Evolutionary conservation across 2,797 vertebrate genomes (phyloP), one percentile per base, ranked within the genome.

Genomic region (Gobionotothen gibberifrons): DNA sequence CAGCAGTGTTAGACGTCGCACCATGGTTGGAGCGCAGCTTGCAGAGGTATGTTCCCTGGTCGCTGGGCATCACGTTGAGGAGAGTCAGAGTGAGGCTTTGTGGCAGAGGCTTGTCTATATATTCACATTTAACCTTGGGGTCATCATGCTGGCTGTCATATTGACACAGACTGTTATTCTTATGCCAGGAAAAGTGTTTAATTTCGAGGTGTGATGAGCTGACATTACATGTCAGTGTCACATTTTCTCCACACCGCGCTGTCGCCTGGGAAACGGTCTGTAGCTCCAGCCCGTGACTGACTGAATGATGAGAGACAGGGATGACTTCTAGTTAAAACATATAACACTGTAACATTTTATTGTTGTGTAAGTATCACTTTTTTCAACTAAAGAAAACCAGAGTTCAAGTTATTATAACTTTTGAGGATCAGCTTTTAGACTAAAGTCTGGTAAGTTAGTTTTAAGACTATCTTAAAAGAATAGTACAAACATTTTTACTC

Each of bases 1-100:
- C 0, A 11, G 77, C 77, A 0, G 0, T 5, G 0, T 0, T 1
- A 0, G 0, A 0, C 0, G 0, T 0, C 0, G 0, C 0, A 22
- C 69, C 88, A 0, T 0, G 0, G 0, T 0, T 22, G 17, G 83
- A 68, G 15, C 0, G 47, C 0, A 93, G 9, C 22, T 90, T 92
- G 74, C 93, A 93, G 51, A 60, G 1, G 65, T 92, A 93, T 0
- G 3, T 2, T 5, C 87, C 87, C 13, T 49, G 1, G 19, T 81
- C 0, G 12, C 0, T 9, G 0, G 69, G 76, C 76, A 5, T 85
- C 55, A 91, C 43, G 3, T 86, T 68, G 44, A 12, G 3, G 52
- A 93, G 69, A 2, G 40, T 86, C 64, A 91, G 48, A 10, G 3
- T 10, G 29, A 91, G 79, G 2, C 0, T 53, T 36, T 52, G 4